Evolutionary conservation across 92 coral and sea anemone species (phyloP).

Genomic region (Porites divaricata): DNA sequence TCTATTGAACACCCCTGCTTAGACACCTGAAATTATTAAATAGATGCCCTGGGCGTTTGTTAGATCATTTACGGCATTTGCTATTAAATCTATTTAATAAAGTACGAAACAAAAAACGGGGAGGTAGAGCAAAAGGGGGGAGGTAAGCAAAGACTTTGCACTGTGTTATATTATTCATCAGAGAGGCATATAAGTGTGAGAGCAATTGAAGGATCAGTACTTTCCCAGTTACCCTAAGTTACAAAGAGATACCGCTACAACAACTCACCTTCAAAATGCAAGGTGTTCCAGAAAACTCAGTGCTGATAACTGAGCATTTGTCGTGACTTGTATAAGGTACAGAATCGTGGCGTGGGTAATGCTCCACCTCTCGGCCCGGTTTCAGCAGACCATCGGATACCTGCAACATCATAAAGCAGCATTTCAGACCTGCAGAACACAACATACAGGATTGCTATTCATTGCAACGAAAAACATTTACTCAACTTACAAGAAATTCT

Average conservation of each 20-base stretch:
- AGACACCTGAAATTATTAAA: too few species aligned
- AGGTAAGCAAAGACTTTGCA: too few species aligned
- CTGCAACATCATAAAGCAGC: constrained; percentile 29
- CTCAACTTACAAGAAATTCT: constrained; percentile 61
- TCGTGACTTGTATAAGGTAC: constrained; percentile 36
- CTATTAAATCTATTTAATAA: too few species aligned
- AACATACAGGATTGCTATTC: neutral
- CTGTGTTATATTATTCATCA: too few species aligned
- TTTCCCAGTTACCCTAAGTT: too few species aligned
- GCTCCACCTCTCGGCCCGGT: constrained; percentile 77
- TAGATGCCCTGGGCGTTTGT: too few species aligned
- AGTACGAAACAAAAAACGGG: too few species aligned
- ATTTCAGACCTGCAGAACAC: neutral
- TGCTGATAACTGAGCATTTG: constrained; percentile 50
- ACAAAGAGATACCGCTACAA: neutral
- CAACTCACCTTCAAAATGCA: constrained; percentile 71
- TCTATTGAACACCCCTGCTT: too few species aligned
- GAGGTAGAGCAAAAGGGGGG: too few species aligned
- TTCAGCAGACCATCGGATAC: constrained; percentile 84
- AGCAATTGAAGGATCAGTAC: too few species aligned
- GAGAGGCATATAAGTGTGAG: too few species aligned
- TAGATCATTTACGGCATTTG: too few species aligned
- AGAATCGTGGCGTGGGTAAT: constrained; percentile 68
- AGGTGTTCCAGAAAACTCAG: constrained; percentile 69
- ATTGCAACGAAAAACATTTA: neutral